phyloP scores from a whole-genome alignment of 2,888 invertebrate genomes.

The Rugalucina vietnamica region DNA sequence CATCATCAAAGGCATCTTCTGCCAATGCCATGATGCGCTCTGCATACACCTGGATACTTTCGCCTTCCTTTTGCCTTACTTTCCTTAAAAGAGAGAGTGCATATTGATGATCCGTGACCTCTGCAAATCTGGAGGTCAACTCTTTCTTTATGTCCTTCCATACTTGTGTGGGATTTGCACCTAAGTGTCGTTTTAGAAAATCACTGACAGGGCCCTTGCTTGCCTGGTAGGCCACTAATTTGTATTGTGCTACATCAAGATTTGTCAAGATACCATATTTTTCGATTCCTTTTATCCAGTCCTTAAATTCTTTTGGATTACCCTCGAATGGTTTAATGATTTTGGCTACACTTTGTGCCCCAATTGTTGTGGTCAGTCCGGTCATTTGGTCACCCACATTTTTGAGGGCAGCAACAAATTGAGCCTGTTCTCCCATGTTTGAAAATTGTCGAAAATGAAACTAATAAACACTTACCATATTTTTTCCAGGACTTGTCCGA shows the following conservation, averaged over 20 bases:
- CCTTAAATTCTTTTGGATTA: background rate
- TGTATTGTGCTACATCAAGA: background rate
- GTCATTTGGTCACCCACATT: too few species aligned
- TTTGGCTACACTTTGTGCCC: too few species aligned
- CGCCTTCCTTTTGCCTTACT: background rate
- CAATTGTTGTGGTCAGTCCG: too few species aligned
- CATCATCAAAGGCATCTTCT: background rate
- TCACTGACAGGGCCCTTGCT: background rate
- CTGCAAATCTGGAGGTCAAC: background rate
- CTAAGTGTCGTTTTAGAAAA: background rate
- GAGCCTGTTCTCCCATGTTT: too few species aligned
- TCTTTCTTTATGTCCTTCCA: background rate
- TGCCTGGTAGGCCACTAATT: background rate
- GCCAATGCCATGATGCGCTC: slow-evolving; percentile 14
- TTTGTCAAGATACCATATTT: slow-evolving; percentile 3
- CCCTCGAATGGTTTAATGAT: background rate
- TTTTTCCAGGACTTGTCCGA: too few species aligned
- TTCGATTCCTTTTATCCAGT: background rate
- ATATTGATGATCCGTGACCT: slow-evolving; percentile 7
- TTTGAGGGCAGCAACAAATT: too few species aligned
- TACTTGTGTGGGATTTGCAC: background rate
- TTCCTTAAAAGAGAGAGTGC: slow-evolving; percentile 1
- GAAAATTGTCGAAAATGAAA: too few species aligned
- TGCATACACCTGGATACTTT: slow-evolving; percentile 5
- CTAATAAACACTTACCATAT: too few species aligned